These are phyloP conservation scores for Physocephala rufipes DNA, from an alignment of 2,888 invertebrate species.

Conservation along the genomic window DNA sequence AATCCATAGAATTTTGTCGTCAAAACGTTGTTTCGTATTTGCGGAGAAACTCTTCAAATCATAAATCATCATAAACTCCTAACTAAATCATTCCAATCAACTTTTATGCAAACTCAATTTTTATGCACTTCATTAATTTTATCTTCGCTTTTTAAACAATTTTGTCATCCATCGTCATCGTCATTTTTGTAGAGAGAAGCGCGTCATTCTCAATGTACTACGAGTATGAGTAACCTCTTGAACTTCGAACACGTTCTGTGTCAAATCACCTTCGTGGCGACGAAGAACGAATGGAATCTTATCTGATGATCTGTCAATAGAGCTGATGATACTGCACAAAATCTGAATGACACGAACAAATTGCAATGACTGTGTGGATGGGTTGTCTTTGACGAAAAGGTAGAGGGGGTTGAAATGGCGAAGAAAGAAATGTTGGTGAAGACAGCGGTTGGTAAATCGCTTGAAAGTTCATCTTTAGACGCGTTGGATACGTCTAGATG, in stretches of 20 bases:
- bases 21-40: no score
- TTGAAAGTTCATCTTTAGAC: background rate
- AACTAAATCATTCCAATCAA: constrained; percentile 19
- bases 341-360: constrained; percentile 15
- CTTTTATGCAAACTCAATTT: constrained; percentile 33
- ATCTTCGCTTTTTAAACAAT: constrained; percentile 45
- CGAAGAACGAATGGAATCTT: constrained; percentile 12
- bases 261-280: background rate
- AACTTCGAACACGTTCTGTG: constrained; percentile 22
- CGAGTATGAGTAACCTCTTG: constrained; percentile 1
- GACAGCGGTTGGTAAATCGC: background rate
- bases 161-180: no score
- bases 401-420: background rate
- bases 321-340: constrained; percentile 30
- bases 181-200: no score
- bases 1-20: no score
- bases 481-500: constrained; percentile 29
- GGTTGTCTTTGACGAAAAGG: constrained; percentile 9
- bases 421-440: no score
- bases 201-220: no score
- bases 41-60: no score
- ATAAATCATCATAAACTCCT: background rate
- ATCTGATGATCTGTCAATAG: constrained; percentile 34
- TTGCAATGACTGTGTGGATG: constrained; percentile 24
- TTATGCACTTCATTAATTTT: constrained; percentile 46